Conservation (phyloP, 1,140 invertebrate genomes). For the Hyles euphorbiae region DNA sequence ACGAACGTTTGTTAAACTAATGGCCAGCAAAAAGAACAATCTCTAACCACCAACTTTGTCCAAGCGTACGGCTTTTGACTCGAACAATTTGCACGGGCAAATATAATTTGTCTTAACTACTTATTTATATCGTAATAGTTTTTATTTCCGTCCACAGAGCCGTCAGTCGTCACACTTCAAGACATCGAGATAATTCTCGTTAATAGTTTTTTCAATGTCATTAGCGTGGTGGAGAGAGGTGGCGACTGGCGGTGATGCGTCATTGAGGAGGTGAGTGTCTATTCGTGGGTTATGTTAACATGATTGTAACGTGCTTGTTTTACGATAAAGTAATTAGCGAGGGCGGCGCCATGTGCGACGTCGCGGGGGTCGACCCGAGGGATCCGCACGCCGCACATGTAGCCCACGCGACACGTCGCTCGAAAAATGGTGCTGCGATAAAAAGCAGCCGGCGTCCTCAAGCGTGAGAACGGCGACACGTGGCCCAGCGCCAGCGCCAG, state of each 20-base stretch:
- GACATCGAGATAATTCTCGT: slow-evolving; percentile 13
- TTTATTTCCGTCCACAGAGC: slow-evolving; percentile 34
- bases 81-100: slow-evolving; percentile 56
- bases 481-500: slow-evolving; percentile 27
- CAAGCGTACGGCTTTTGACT: slow-evolving; percentile 48
- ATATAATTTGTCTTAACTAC: slow-evolving; percentile 43
- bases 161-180: too few species aligned
- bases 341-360: slow-evolving; percentile 53
- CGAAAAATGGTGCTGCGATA: slow-evolving; percentile 53
- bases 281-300: not conserved
- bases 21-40: slow-evolving; percentile 58
- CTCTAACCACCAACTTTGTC: slow-evolving; percentile 46
- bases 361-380: slow-evolving; percentile 47
- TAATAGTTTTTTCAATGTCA: slow-evolving; percentile 26
- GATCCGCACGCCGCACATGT: slow-evolving; percentile 43
- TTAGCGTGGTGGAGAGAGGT: not conserved
- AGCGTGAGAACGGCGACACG: slow-evolving; percentile 68
- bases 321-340: slow-evolving; percentile 63
- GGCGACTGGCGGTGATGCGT: too few species aligned
- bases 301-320: slow-evolving; percentile 20
- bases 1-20: slow-evolving; percentile 64
- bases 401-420: slow-evolving; percentile 54
- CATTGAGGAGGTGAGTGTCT: not conserved
- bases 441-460: slow-evolving; percentile 43
- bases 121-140: slow-evolving; percentile 32